phyloP scores from a whole-genome alignment of 2,113 vertebrate species.

The Apus apus region DNA sequence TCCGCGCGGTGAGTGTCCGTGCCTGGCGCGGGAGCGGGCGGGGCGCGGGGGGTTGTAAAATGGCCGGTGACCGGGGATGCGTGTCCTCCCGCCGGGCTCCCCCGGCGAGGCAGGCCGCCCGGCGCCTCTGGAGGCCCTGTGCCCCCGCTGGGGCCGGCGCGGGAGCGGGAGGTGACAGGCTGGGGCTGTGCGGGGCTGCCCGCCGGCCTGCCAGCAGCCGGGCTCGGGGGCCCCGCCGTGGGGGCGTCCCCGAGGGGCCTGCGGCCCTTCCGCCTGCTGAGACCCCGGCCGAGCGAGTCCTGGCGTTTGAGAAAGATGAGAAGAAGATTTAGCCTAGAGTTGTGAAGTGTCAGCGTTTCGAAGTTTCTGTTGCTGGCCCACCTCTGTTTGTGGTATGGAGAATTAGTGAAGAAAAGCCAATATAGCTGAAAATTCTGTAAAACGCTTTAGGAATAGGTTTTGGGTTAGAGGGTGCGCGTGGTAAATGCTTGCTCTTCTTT shows the following conservation, averaged over 20 bases:
- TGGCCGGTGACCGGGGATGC: accelerated
- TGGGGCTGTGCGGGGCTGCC: not conserved
- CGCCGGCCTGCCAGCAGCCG: accelerated
- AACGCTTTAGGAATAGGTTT: not conserved
- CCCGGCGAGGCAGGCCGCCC: not conserved
- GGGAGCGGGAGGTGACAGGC: not conserved
- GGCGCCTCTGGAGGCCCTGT: no score
- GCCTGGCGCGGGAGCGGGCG: not conserved
- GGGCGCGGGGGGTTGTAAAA: no score
- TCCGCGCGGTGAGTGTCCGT: not conserved
- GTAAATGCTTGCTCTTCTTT: not conserved
- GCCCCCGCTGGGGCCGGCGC: no score
- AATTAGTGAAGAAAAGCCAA: accelerated
- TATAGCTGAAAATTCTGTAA: accelerated
- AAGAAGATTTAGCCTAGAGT: accelerated
- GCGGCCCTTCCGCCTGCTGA: accelerated
- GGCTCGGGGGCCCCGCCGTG: not conserved
- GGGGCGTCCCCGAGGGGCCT: no score
- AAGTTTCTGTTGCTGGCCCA: accelerated
- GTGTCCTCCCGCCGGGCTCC: not conserved
- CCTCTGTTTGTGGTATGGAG: accelerated
- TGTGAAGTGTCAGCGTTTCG: accelerated
- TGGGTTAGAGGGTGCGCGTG: accelerated
- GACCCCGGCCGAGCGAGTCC: accelerated
- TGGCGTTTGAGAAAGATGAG: accelerated